Evolutionary conservation across 1,140 invertebrate genomes (phyloP), one percentile per base, ranked within the genome.

Genomic region (Drosophila pandora): DNA sequence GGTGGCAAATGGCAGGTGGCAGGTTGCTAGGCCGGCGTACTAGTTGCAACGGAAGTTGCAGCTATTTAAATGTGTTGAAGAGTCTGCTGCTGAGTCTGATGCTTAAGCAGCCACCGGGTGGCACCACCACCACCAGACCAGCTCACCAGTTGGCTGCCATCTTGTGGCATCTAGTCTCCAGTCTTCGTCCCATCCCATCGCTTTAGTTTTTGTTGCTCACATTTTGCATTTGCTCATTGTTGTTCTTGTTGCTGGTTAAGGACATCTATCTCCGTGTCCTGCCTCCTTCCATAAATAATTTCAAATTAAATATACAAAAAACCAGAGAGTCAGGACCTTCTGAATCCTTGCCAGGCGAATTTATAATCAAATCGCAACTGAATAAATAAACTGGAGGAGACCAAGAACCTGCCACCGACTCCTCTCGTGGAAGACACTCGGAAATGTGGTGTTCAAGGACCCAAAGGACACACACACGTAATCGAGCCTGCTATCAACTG

Each of bases 41-140:
- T 65, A 85, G 76, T 85, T 85, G 58, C 81, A 74, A 71, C 82
- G 77, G 73, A 75, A 82, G 78, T 76, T 87, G 67, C 71, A 88
- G 83, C 76, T 79, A 70, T 88, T 87, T 82, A 83, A 83, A 83
- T 87, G 71, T 76, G 82, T 79, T 87, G 65, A 79, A 81, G 79
- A 62, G 72, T 39, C 41, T 47, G 55, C 45, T 63, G 54, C 5
- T 23, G 56, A 23, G 37, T 30, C 28, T 23, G 48, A 12, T 7
- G 49, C 25, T 8, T 6, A 43, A 13, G 39, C 41, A 17, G 50
- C 41, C 28, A 62, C 52, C 52, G 22, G 34, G 45, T 41, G 63
- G 59, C 63, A 67, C 49, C 49, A 58, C 62, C 48, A 22, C 17
- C 17, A 17, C 17, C 17, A 17, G 17, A 64, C 41, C 63, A 50